phyloP scores from a whole-genome alignment of 2,113 vertebrate species.

The Hoplias malabaricus region DNA sequence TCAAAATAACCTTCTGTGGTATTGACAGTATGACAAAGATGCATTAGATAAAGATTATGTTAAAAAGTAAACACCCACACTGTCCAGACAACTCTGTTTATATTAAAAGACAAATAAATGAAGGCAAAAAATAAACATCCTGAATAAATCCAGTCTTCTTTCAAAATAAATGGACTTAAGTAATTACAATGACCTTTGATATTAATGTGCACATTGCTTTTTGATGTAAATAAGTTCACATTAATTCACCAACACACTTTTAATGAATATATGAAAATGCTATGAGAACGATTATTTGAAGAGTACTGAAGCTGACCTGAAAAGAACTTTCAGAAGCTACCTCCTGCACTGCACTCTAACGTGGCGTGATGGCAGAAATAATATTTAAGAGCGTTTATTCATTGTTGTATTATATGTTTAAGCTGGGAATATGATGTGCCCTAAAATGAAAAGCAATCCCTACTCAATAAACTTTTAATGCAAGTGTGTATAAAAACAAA shows the following conservation, averaged over 20 bases:
- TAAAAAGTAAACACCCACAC: too few species aligned
- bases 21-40: too few species aligned
- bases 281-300: conserved; percentile 22
- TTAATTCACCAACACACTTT: conserved; percentile 32
- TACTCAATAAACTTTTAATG: conserved; percentile 62
- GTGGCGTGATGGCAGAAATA: conserved; percentile 63
- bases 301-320: conserved; percentile 61
- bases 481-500: conserved; percentile 71
- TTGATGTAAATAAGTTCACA: conserved; percentile 31
- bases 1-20: too few species aligned
- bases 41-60: too few species aligned
- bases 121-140: neutral
- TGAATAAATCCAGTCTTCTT: neutral
- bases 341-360: conserved; percentile 69
- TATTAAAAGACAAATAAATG: neutral
- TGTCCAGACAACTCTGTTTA: neutral
- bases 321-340: conserved; percentile 62
- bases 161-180: conserved; percentile 34
- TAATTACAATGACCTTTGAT: conserved; percentile 45
- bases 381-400: conserved; percentile 67
- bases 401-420: conserved; percentile 48
- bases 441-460: conserved; percentile 63
- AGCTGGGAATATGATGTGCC: conserved; percentile 52
- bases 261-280: neutral
- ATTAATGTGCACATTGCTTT: conserved; percentile 53